A percentile compares a stretch with the other conserved stretches of the same genome.
Evolutionary conservation across 2,113 vertebrate genomes (phyloP).

Genomic region (Otus sunia): DNA sequence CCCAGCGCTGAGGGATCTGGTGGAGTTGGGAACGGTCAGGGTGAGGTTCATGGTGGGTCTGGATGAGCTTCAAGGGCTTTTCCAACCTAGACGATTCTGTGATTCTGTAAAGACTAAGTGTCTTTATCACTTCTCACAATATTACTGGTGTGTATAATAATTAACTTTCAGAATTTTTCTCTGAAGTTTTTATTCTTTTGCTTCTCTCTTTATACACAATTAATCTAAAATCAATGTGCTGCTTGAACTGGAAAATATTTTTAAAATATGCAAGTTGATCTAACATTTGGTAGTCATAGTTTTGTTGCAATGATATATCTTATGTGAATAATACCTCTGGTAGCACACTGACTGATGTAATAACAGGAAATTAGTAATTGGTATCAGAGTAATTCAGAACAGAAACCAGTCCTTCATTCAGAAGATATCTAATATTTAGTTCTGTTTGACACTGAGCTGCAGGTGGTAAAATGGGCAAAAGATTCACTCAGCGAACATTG

Average conservation of each 20-base stretch:
- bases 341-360: not conserved
- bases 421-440: not conserved
- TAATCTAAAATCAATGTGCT: not conserved
- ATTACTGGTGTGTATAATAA: not conserved
- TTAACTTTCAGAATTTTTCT: not conserved
- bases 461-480: slow-evolving; percentile 1
- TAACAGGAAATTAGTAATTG: not conserved
- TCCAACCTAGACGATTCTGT: no score
- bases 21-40: no score
- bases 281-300: not conserved
- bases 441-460: not conserved
- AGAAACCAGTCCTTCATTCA: not conserved
- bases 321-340: not conserved
- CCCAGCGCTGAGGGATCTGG: no score
- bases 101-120: not conserved
- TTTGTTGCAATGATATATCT: not conserved
- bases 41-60: no score
- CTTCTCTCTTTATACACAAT: not conserved
- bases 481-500: not conserved
- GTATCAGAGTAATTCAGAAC: not conserved
- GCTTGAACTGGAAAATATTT: not conserved
- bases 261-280: not conserved
- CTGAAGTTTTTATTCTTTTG: not conserved
- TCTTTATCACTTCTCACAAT: not conserved
- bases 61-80: no score